Base-by-base conservation (phyloP, 1,140 invertebrate genomes). In the Ceratosolen fusciceps region DNA sequence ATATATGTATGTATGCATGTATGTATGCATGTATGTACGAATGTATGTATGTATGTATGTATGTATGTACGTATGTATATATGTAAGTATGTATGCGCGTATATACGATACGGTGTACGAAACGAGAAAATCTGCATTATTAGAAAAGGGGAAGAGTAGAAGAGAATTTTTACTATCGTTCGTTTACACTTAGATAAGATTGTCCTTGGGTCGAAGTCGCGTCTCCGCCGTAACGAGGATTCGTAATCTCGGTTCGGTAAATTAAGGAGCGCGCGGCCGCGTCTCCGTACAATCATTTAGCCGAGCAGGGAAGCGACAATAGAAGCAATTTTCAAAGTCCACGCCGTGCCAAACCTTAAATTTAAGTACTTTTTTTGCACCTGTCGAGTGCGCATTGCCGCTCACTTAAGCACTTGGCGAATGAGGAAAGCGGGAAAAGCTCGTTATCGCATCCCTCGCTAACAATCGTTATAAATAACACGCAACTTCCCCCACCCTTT, bases 281-380 rank as follows among this genome's bases (percentile, higher is more conserved):
- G 34, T 60, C 34, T 47, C 31, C 58, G 58, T 52, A 68, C 56
- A 78, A 77, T 71, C 67, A 77, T 77, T 72, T 78, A 78, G 37
- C 49, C 14, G 67, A 72, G 56, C 67, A 31, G 26, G 21, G 31
- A 52, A 62, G 60, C 71, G 77, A 79, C 77, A 79, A 79, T 79
- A 68, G 77, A 74, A 79, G 49, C 60, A 74, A 74, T 68, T 79
- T 79, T 74, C 62, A 68, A 74, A 80, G 79, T 43, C 65, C 73
- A 26, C 21, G 34, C 56, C 73, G 79, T 80, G 79, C 79, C 79
- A 80, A 80, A 76, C 24, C 24, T 70, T 60, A 74, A n/a, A 52
- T 68, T 74, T 54, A 43, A 52, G 49, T 47, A 5, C 54, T 71
- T 49, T n/a, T 49, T 67, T 52, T 79, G 39, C 31, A 39, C 39